A percentile compares a stretch with the other conserved stretches of the same genome.
These are phyloP conservation scores for Sylvia borin DNA, from an alignment of 2,797 vertebrate genomes.

Conservation along the genomic window DNA sequence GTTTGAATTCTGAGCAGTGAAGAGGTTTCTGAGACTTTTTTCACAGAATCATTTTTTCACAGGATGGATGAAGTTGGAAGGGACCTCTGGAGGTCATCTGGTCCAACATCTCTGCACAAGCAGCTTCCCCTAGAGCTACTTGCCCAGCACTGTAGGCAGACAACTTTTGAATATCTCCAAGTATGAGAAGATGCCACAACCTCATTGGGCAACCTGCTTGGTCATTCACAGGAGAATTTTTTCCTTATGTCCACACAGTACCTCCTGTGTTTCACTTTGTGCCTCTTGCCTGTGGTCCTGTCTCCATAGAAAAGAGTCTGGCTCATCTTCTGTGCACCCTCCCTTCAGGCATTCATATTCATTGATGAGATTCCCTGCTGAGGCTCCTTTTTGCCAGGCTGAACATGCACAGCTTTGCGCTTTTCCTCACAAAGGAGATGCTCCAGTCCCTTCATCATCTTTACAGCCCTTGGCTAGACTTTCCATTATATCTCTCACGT, in stretches of 20 bases:
- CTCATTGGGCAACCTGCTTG: neutral
- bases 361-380: neutral
- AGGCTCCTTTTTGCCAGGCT: neutral
- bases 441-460: neutral
- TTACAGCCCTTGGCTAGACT: neutral
- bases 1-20: neutral
- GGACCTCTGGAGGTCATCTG: neutral
- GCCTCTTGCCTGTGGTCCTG: neutral
- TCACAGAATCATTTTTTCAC: neutral
- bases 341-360: neutral
- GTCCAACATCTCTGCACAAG: neutral
- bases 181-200: neutral
- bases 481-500: rapidly evolving
- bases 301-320: neutral
- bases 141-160: neutral
- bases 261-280: neutral
- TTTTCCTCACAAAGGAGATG: neutral
- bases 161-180: neutral
- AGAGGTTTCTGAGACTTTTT: neutral
- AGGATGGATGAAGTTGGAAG: neutral
- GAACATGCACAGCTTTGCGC: neutral
- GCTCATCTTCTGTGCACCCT: neutral
- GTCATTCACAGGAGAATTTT: neutral
- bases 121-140: neutral
- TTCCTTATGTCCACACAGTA: neutral